Conservation (phyloP, 92 coral and sea anemone genomes). For the Phenganax stokvisi region DNA sequence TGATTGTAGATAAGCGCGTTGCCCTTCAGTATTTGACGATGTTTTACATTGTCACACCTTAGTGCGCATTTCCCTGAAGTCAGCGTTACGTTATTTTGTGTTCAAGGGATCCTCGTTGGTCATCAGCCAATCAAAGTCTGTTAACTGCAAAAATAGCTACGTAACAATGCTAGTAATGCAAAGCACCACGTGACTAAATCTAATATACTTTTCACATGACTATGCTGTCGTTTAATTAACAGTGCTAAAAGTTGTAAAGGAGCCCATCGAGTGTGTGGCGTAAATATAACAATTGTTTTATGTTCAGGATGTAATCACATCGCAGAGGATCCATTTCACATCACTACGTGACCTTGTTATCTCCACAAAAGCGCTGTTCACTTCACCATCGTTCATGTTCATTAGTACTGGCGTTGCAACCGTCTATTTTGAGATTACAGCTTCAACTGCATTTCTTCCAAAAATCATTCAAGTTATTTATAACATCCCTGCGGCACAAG, state of each 20-base stretch:
- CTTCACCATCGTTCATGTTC: slow-evolving; percentile 54
- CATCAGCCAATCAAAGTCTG: too few relatives aligned
- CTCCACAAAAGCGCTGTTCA: slow-evolving; percentile 60
- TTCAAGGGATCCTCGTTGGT: too few relatives aligned
- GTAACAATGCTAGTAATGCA: too few relatives aligned
- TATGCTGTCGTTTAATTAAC: too few relatives aligned
- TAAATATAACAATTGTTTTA: neutral
- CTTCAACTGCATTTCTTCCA: slow-evolving; percentile 42
- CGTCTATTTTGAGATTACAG: slow-evolving; percentile 32
- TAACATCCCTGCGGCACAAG: slow-evolving; percentile 50
- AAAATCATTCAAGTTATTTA: slow-evolving; percentile 52
- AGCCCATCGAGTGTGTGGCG: neutral
- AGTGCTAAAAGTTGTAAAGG: too few relatives aligned
- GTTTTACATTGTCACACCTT: too few relatives aligned
- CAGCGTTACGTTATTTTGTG: too few relatives aligned
- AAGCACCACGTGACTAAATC: too few relatives aligned
- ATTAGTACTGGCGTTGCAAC: slow-evolving; percentile 55
- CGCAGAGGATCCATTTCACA: slow-evolving; percentile 3
- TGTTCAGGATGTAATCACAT: neutral
- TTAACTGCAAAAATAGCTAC: too few relatives aligned
- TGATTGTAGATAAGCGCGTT: neutral
- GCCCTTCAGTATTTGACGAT: too few relatives aligned
- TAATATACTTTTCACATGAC: too few relatives aligned
- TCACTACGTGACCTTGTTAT: slow-evolving; percentile 55
- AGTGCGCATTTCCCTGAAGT: too few relatives aligned